These are phyloP conservation scores for Tinamus guttatus DNA, from an alignment of 2,113 vertebrate genomes.

Conservation along the genomic window DNA sequence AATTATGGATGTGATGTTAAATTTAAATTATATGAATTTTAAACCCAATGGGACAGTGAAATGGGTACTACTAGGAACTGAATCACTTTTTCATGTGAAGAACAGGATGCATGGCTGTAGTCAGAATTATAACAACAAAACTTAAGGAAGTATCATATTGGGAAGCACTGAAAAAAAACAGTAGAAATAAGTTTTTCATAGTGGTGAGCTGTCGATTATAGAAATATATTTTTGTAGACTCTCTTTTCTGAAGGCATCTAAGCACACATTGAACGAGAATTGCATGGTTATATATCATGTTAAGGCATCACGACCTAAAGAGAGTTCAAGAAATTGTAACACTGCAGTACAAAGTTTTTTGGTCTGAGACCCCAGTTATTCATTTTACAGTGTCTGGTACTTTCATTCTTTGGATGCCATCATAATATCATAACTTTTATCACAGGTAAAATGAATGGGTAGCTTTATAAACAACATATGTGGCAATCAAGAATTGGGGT, in stretches of 20 bases:
- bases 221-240: background rate
- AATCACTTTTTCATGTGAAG: background rate
- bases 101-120: background rate
- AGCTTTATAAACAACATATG: background rate
- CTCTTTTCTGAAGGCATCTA: background rate
- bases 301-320: background rate
- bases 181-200: background rate
- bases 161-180: background rate
- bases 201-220: background rate
- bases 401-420: background rate
- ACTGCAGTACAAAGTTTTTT: background rate
- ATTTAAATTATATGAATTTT: conserved; percentile 51
- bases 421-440: background rate
- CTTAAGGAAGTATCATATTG: background rate
- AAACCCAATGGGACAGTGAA: background rate
- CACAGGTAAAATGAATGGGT: background rate
- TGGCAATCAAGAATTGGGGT: rapidly evolving
- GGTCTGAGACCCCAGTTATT: background rate
- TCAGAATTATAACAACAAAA: background rate
- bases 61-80: background rate
- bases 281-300: background rate
- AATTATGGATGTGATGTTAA: conserved; percentile 50
- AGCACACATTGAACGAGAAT: background rate
- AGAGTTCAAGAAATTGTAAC: background rate
- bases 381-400: background rate